Conservation (phyloP, 1,140 invertebrate species). For the Drosophila lacteicornis region DNA sequence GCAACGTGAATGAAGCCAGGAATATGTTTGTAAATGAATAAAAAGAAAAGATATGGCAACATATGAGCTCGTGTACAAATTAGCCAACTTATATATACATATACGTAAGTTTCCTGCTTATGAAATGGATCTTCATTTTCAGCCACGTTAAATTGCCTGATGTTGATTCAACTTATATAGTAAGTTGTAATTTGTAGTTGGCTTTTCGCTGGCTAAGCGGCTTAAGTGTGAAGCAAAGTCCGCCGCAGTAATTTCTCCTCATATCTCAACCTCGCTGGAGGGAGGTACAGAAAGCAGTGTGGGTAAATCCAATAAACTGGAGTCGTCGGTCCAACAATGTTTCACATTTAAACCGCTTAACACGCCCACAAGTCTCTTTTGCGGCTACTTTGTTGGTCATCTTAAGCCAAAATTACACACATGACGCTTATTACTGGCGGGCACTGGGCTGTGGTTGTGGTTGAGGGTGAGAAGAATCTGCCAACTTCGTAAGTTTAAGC, state of each 20-base stretch:
- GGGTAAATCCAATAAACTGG: constrained; percentile 43
- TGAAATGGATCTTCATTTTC: constrained; percentile 30
- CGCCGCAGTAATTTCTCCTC: constrained; percentile 23
- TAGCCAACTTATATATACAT: constrained; percentile 24
- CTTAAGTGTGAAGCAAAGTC: constrained; percentile 22
- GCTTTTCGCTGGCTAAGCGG: constrained; percentile 28
- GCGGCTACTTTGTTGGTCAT: constrained; percentile 44
- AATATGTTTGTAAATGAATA: constrained; percentile 76
- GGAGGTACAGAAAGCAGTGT: background rate
- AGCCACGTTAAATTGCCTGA: constrained; percentile 12
- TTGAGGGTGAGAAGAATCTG: background rate
- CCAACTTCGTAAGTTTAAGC: constrained; percentile 10
- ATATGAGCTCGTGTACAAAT: constrained; percentile 58
- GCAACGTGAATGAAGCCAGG: constrained; percentile 34
- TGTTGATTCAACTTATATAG: constrained; percentile 19
- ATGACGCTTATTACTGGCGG: constrained; percentile 41
- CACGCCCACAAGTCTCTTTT: constrained; percentile 20
- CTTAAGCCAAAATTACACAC: constrained; percentile 54
- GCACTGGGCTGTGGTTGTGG: background rate
- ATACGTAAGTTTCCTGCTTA: constrained; percentile 7
- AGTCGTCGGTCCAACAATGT: constrained; percentile 29
- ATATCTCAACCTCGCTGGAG: background rate
- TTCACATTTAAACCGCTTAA: constrained; percentile 57
- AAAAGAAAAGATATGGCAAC: constrained; percentile 44
- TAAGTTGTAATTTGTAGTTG: constrained; percentile 33